These are phyloP conservation scores for Muscicapa comitata DNA, from an alignment of 2,797 vertebrate species.

Conservation along the genomic window DNA sequence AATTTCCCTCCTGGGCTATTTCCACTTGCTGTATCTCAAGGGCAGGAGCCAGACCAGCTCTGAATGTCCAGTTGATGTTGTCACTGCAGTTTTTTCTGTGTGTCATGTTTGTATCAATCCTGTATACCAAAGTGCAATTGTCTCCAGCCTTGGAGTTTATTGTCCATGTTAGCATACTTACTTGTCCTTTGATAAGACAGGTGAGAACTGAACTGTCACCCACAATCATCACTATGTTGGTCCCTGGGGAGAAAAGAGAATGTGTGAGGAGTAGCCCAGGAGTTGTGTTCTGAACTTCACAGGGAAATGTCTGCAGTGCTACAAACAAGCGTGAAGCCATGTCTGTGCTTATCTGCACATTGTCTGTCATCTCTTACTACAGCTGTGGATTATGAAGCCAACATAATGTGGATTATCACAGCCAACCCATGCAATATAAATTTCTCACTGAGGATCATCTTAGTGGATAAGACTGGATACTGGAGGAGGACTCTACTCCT, in stretches of 20 bases:
- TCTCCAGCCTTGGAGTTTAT: neutral
- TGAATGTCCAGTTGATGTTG: slow-evolving; percentile 16
- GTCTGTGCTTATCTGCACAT: neutral
- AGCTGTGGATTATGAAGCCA: neutral
- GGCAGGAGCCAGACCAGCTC: neutral
- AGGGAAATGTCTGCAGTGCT: neutral
- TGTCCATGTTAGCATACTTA: neutral
- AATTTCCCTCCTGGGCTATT: slow-evolving; percentile 41
- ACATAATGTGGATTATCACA: neutral
- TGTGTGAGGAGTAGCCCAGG: neutral
- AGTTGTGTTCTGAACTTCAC: neutral
- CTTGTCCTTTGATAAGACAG: accelerated
- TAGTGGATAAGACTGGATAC: neutral
- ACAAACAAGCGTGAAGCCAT: accelerated
- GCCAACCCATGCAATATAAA: neutral
- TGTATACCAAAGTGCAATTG: neutral
- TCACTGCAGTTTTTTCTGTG: neutral
- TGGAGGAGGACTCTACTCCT: neutral
- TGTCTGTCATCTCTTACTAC: neutral
- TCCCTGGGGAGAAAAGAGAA: neutral
- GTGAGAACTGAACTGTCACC: neutral
- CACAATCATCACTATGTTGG: accelerated
- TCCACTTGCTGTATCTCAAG: slow-evolving; percentile 31
- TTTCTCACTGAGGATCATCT: neutral
- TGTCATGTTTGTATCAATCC: neutral